Base-by-base conservation (phyloP, 2,888 invertebrate genomes). In the Heliconius erato region DNA sequence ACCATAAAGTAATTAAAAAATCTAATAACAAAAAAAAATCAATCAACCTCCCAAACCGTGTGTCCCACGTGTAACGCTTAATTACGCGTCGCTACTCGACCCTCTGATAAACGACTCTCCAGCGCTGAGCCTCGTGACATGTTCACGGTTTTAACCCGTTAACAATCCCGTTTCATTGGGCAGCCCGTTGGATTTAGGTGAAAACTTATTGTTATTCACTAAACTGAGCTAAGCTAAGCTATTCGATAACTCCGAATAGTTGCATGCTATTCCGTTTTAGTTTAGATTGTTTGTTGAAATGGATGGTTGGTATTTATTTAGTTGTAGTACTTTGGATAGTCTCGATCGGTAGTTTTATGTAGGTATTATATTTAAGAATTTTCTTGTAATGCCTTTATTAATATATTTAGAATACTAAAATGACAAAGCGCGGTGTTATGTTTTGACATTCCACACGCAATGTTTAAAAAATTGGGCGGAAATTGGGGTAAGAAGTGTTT, bases 101-200 rank as follows among this genome's bases (percentile, higher is more conserved):
- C 89, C 91, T 88, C 91, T 93, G 94, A 94, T 94, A 92, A 93
- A 94, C 92, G 93, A 93, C 94, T 92, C 94, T 94, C 90, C 89
- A 91, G 88, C 88, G 87, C 89, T 82, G 69, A 71, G 87, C 88
- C 90, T 86, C 91, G 92, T 92, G 94, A 94, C 94, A 94, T 91
- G 91, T 92, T 91, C 92, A 91, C 91, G 91, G 89, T 92, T 93
- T 94, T 91, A 91, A 92, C 89, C 91, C 87, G 80, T 87, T 88
- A 89, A 91, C 91, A 92, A 91, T 89, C 89, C 88, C 88, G 89
- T 90, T 89, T 87, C 90, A 89, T 90, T 90, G 89, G 89, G 82
- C 83, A 85, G 3, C n/a, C 63, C 63, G 63, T 85, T 87, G 87
- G 89, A 85, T 87, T 89, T 88, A 88, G 89, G 85, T 87, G 79